A percentile compares a stretch with the other conserved stretches of the same genome.
Evolutionary conservation across 2,113 vertebrate species (phyloP).

Genomic region (Oncorhynchus masou): DNA sequence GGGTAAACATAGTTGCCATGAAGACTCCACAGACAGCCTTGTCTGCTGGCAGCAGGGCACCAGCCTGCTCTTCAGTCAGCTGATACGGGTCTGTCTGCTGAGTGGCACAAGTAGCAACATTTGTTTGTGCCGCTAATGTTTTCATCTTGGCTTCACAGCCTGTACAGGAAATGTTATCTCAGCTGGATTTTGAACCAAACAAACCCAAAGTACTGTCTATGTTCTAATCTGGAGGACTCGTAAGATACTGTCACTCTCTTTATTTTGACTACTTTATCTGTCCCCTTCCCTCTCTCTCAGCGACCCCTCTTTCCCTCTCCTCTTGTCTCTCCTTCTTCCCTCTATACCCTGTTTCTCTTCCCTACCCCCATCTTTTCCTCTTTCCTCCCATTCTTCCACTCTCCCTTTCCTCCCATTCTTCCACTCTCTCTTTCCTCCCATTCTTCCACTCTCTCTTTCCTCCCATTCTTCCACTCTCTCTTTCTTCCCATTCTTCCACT

Average conservation of each 20-base stretch:
- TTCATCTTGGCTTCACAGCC: constrained; percentile 20
- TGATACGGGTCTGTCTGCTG: constrained; percentile 14
- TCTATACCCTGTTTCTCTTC: background rate
- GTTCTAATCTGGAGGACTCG: background rate
- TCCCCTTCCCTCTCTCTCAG: background rate
- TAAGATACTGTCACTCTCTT: background rate
- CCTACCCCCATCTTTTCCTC: background rate
- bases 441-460: background rate
- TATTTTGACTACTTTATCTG: background rate
- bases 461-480: background rate
- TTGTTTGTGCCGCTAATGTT: constrained; percentile 37
- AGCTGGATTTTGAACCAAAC: background rate
- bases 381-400: background rate
- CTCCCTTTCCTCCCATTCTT: background rate
- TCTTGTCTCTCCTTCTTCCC: background rate
- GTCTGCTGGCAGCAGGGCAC: background rate
- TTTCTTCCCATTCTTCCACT: background rate
- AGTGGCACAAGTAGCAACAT: constrained; percentile 51
- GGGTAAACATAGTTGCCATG: too few species aligned
- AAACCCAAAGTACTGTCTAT: background rate
- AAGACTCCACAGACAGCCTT: background rate
- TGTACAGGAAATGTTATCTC: background rate
- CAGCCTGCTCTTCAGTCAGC: constrained; percentile 12
- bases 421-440: constrained; percentile 11
- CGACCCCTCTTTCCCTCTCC: background rate